Percentiles rank a stretch among this genome's conserved stretches.
These are phyloP conservation scores for Ladona fulva DNA, from an alignment of 1,140 invertebrate genomes.

Conservation along the genomic window DNA sequence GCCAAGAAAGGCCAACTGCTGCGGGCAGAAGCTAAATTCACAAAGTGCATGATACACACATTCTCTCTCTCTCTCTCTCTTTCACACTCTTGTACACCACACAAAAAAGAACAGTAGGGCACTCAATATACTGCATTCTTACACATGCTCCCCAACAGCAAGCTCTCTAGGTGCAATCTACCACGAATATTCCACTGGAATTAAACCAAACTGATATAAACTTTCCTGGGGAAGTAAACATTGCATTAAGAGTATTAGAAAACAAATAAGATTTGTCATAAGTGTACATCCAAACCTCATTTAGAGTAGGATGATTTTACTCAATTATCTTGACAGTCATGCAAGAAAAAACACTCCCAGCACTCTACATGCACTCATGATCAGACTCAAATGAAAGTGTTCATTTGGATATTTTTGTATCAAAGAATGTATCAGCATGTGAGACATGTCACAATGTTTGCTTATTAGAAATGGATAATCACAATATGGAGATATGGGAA, in stretches of 20 bases:
- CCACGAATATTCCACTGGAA: neutral
- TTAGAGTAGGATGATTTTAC: neutral
- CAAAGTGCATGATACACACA: neutral
- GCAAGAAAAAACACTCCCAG: conserved; percentile 3
- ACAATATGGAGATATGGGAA: conserved; percentile 6
- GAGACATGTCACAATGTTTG: neutral
- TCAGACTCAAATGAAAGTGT: neutral
- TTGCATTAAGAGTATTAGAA: neutral
- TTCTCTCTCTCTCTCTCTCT: neutral
- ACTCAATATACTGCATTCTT: neutral
- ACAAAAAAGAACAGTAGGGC: neutral
- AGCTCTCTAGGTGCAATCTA: conserved; percentile 6
- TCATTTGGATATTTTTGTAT: conserved; percentile 9
- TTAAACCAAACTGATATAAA: conserved; percentile 1
- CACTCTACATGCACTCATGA: neutral
- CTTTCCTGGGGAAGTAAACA: conserved; percentile 1
- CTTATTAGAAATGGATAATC: neutral
- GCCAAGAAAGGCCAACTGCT: neutral
- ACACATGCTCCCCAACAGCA: conserved; percentile 2
- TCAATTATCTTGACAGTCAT: neutral
- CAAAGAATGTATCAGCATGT: conserved; percentile 9
- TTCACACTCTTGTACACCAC: neutral
- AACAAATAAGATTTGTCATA: neutral
- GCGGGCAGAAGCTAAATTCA: neutral
- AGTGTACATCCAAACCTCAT: neutral